Base-by-base conservation (phyloP, 2,113 vertebrate genomes). In the Antennarius striatus region DNA sequence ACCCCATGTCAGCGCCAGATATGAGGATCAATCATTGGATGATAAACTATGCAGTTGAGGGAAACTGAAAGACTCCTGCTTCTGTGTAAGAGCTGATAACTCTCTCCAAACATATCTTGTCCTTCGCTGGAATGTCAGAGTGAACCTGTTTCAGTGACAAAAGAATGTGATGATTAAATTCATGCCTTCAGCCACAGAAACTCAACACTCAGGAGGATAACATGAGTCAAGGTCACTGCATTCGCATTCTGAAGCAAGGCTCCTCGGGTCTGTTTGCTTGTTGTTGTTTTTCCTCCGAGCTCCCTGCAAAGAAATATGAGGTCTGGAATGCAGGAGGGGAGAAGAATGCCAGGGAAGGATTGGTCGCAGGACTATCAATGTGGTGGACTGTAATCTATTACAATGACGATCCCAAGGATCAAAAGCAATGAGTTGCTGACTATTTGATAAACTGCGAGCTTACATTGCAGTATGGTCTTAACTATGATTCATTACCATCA, bases 401-500 rank as follows among this genome's bases (percentile, higher is more conserved):
- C 86, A 79, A 69, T 86, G 88, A 89, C 88, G 71, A 71, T 87
- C 65, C 65, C 40, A 46, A 87, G 84, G 80, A 91, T 92, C 82
- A 86, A 79, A 93, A 80, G 86, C 89, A 90, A 89, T 84, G 89
- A 90, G 88, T 80, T 81, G 77, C 89, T 84, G 89, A 86, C 88
- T 86, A 78, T 87, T 91, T 91, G 91, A 91, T 90, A 93, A 92
- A 92, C 79, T 77, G 70, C 59, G 46, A 83, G 90, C 90, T 92
- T 90, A 89, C 91, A 64, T 88, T 80, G 92, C 90, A 91, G 84
- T 86, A 83, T 75, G 73, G 53, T 70, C 85, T 87, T 90, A 93
- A 93, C 90, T 89, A 87, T 91, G 91, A 93, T 93, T 92, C 90
- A 93, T 92, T 93, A 92, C 88, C 78, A 87, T 88, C 87, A 81